Evolutionary conservation across 1,140 invertebrate genomes (phyloP).

Genomic region (Drosophila dunni): DNA sequence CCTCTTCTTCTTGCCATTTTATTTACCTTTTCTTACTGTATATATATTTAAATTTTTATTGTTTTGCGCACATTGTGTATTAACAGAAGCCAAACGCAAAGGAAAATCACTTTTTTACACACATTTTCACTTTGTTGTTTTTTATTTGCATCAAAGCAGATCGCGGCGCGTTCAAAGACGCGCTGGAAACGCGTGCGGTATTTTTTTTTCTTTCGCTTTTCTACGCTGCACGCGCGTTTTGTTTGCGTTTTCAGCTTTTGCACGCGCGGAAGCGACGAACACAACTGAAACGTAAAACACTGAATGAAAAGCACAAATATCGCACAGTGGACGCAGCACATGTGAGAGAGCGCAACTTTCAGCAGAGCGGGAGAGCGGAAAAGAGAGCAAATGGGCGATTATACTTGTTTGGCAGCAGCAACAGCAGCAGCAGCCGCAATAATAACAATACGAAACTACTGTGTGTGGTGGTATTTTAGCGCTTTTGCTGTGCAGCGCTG

Average conservation of each 20-base stretch:
- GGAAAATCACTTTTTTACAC: slow-evolving; percentile 31
- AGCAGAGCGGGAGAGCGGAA: not conserved
- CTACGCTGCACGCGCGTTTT: slow-evolving; percentile 17
- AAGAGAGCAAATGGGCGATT: slow-evolving; percentile 18
- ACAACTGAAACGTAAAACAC: slow-evolving; percentile 68
- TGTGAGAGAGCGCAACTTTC: not conserved
- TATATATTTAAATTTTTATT: slow-evolving; percentile 28
- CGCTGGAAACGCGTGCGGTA: slow-evolving; percentile 43
- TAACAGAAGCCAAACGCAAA: not conserved
- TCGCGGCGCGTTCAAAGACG: slow-evolving; percentile 36
- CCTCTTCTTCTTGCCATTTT: slow-evolving; percentile 2
- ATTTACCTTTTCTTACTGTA: slow-evolving; percentile 43
- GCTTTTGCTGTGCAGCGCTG: slow-evolving; percentile 25
- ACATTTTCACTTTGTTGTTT: slow-evolving; percentile 14
- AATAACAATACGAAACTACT: slow-evolving; percentile 3
- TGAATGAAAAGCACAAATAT: slow-evolving; percentile 75
- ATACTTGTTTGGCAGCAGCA: slow-evolving; percentile 40
- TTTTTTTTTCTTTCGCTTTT: slow-evolving; percentile 1
- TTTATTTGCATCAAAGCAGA: slow-evolving; percentile 23
- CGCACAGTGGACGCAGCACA: slow-evolving; percentile 30
- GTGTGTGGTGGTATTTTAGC: slow-evolving; percentile 5
- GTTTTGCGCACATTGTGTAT: slow-evolving; percentile 7
- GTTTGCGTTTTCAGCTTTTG: slow-evolving; percentile 60
- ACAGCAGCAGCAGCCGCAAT: slow-evolving; percentile 11
- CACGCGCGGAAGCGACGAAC: slow-evolving; percentile 75